These are phyloP conservation scores for Tor tambroides DNA, from an alignment of 2,113 vertebrate species.

Conservation along the genomic window DNA sequence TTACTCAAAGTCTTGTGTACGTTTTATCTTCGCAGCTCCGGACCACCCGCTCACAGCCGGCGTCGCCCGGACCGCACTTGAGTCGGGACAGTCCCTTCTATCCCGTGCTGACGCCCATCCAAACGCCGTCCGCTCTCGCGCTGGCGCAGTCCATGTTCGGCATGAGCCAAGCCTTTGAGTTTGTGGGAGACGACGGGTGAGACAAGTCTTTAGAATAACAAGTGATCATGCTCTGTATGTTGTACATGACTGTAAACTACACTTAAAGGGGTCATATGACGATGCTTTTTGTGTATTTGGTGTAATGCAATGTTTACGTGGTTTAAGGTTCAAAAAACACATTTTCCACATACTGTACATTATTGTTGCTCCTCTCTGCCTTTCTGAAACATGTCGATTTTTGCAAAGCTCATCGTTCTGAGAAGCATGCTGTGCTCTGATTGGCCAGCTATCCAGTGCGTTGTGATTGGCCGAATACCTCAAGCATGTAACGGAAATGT, in stretches of 20 bases:
- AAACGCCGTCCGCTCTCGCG: conserved; percentile 69
- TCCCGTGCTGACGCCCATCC: conserved; percentile 66
- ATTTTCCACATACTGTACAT: no score
- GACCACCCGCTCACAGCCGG: conserved; percentile 73
- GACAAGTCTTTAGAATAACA: not conserved
- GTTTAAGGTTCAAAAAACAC: no score
- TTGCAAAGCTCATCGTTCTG: no score
- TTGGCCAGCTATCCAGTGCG: no score
- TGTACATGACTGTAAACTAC: not conserved
- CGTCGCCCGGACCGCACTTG: conserved; percentile 70
- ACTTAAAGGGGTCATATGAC: no score
- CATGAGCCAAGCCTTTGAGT: conserved; percentile 71
- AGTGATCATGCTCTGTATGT: not conserved
- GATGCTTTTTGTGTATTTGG: no score
- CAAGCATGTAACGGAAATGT: no score
- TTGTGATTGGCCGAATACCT: no score
- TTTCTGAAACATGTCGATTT: no score
- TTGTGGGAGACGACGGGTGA: conserved; percentile 77
- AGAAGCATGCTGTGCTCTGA: no score
- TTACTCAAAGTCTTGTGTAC: not conserved
- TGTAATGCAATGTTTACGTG: no score
- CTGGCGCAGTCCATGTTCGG: conserved; percentile 80
- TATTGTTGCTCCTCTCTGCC: no score
- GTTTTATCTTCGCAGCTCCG: conserved; percentile 59
- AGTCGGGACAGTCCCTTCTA: conserved; percentile 65